A percentile compares a stretch with the other conserved stretches of the same genome.
These are phyloP conservation scores for Schizotus pectinicornis DNA, from an alignment of 2,888 invertebrate genomes.

Conservation along the genomic window DNA sequence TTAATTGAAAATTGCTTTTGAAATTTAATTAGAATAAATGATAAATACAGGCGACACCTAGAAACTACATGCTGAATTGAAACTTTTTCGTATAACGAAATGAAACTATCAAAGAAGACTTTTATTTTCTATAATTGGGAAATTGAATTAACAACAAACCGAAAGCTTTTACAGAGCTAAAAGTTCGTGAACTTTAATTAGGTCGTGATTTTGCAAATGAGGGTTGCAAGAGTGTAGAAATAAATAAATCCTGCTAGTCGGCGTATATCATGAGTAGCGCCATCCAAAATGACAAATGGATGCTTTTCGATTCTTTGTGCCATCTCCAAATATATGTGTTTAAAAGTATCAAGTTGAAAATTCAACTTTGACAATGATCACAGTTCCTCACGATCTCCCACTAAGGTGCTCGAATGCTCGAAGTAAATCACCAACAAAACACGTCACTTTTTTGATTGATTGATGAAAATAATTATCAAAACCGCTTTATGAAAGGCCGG, in stretches of 20 bases:
- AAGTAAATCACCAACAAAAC: constrained; percentile 15
- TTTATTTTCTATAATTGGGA: constrained; percentile 34
- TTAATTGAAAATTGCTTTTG: neutral
- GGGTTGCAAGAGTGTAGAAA: constrained; percentile 31
- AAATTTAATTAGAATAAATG: neutral
- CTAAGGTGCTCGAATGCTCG: neutral
- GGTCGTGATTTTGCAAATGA: constrained; percentile 34
- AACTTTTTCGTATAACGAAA: constrained; percentile 15
- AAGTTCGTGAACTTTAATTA: constrained; percentile 34
- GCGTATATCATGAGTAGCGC: constrained; percentile 37
- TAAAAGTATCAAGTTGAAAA: constrained; percentile 32
- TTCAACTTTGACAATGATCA: constrained; percentile 29
- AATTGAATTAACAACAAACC: constrained; percentile 33
- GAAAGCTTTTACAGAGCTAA: constrained; percentile 33
- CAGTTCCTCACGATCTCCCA: constrained; percentile 15
- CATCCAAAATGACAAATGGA: constrained; percentile 38
- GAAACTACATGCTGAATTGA: neutral
- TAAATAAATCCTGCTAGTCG: constrained; percentile 34
- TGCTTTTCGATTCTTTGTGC: constrained; percentile 37
- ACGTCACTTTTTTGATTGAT: constrained; percentile 7
- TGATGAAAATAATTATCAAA: constrained; percentile 20
- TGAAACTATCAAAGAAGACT: constrained; percentile 33
- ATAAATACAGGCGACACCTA: neutral
- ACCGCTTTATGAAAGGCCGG: constrained; percentile 2
- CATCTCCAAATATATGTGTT: constrained; percentile 37